Conservation (phyloP, 2,888 invertebrate species). For the Candidula unifasciata region DNA sequence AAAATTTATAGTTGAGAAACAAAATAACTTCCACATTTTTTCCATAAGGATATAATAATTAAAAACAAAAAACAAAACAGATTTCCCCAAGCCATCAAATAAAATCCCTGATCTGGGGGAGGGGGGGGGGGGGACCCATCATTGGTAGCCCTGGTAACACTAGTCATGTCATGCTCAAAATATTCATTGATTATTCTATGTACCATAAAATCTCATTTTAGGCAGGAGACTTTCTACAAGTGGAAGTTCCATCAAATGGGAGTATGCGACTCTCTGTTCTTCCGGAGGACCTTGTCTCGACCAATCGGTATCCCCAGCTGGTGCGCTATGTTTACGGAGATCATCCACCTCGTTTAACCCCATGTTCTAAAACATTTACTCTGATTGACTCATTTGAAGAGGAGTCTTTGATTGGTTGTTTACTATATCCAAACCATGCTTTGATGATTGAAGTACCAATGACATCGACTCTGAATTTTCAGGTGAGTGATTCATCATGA, state of each 20-base stretch:
- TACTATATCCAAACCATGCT: constrained; percentile 60
- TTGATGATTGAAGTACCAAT: constrained; percentile 65
- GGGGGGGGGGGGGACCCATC: too few relatives aligned
- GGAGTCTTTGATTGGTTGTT: constrained; percentile 64
- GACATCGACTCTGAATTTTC: constrained; percentile 65
- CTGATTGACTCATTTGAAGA: constrained; percentile 69
- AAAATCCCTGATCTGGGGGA: too few relatives aligned
- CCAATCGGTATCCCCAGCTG: constrained; percentile 67
- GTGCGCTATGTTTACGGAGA: constrained; percentile 67
- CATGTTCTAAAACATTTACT: constrained; percentile 66
- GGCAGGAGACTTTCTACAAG: constrained; percentile 66
- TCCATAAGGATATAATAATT: too few relatives aligned
- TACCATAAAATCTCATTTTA: constrained; percentile 36
- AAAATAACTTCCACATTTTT: too few relatives aligned
- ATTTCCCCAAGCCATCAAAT: too few relatives aligned
- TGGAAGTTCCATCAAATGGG: constrained; percentile 60
- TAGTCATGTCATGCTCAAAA: too few relatives aligned
- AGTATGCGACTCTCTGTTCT: constrained; percentile 61
- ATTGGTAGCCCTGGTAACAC: too few relatives aligned
- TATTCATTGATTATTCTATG: too few relatives aligned
- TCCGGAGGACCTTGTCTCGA: constrained; percentile 61
- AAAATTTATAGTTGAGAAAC: too few relatives aligned
- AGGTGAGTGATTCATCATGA: constrained; percentile 23
- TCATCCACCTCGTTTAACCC: constrained; percentile 62
- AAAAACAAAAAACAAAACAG: too few relatives aligned